phyloP scores from a whole-genome alignment of 2,797 vertebrate genomes.

The Botia kubotai region DNA sequence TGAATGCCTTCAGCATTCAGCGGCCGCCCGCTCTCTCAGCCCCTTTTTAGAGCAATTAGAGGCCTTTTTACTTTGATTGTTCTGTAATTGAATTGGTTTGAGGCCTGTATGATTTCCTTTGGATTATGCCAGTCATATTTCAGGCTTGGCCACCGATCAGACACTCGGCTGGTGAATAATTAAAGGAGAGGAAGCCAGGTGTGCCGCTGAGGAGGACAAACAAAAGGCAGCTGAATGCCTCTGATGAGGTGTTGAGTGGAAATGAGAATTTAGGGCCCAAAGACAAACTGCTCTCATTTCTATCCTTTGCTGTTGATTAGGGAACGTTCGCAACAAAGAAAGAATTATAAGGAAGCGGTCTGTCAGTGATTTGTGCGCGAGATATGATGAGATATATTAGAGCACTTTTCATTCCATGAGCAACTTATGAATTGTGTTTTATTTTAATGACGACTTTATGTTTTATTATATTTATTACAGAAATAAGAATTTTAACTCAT shows the following conservation, averaged over 20 bases:
- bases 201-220: constrained; percentile 71
- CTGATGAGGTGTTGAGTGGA: constrained; percentile 84
- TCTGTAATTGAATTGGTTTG: constrained; percentile 84
- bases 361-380: constrained; percentile 59
- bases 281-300: constrained; percentile 77
- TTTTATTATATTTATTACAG: neutral
- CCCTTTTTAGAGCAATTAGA: constrained; percentile 82
- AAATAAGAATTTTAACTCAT: too few relatives aligned
- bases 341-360: constrained; percentile 55
- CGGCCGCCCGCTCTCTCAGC: constrained; percentile 67
- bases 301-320: constrained; percentile 72
- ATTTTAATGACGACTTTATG: neutral
- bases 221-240: constrained; percentile 78
- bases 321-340: constrained; percentile 69
- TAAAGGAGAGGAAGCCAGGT: constrained; percentile 82
- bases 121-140: constrained; percentile 79
- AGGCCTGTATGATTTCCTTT: constrained; percentile 79
- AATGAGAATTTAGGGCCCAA: constrained; percentile 78
- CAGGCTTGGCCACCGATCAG: constrained; percentile 79
- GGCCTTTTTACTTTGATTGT: constrained; percentile 85
- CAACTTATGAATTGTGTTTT: neutral
- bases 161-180: constrained; percentile 78
- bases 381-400: constrained; percentile 54
- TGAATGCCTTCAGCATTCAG: constrained; percentile 64
- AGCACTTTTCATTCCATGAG: constrained; percentile 3